Evolutionary conservation across 1,140 invertebrate genomes (phyloP).

Genomic region (Tenebrio molitor): DNA sequence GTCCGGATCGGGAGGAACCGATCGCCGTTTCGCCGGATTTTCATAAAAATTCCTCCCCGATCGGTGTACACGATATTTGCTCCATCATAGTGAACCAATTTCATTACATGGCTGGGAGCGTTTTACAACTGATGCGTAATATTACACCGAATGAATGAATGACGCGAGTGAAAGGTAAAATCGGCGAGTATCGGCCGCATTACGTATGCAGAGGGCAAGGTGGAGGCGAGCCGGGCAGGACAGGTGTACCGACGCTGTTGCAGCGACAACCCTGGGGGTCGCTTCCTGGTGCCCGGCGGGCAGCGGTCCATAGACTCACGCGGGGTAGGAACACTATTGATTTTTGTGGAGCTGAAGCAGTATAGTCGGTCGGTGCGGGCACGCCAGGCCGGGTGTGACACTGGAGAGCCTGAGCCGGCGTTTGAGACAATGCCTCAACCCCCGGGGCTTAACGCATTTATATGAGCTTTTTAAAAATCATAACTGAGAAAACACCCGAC

Average conservation of each 20-base stretch:
- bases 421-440: conserved; percentile 42
- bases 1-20: too few species aligned
- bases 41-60: conserved; percentile 14
- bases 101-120: conserved; percentile 21
- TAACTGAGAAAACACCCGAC: conserved; percentile 3
- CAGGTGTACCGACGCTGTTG: conserved; percentile 15
- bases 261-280: conserved; percentile 6
- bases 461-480: conserved; percentile 11
- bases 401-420: conserved; percentile 29
- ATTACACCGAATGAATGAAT: conserved; percentile 30
- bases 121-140: conserved; percentile 40
- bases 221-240: background rate
- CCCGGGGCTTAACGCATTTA: conserved; percentile 29
- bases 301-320: conserved; percentile 40
- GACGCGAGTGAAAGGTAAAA: conserved; percentile 28
- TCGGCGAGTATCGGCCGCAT: background rate
- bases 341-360: conserved; percentile 39
- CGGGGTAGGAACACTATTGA: conserved; percentile 44
- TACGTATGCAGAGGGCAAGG: background rate
- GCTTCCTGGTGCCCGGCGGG: conserved; percentile 38
- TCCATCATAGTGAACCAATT: conserved; percentile 13
- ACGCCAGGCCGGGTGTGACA: conserved; percentile 44
- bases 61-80: background rate
- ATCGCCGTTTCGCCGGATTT: background rate
- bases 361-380: conserved; percentile 28